phyloP scores from a whole-genome alignment of 2,888 invertebrate species.

The Acronicta aceris region DNA sequence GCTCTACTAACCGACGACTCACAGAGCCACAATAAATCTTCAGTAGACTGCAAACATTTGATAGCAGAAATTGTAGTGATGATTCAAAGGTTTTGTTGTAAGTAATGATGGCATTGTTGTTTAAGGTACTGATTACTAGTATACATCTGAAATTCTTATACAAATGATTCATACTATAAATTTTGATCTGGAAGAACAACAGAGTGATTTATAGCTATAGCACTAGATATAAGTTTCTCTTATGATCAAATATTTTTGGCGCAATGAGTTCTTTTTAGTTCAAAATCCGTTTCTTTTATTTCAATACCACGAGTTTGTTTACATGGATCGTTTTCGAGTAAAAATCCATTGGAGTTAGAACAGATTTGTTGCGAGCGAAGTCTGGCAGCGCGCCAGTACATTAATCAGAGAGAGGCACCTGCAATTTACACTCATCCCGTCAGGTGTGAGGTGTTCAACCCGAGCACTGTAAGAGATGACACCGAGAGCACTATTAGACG shows the following conservation, averaged over 20 bases:
- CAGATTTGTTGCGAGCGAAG: constrained; percentile 65
- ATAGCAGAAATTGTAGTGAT: constrained; percentile 6
- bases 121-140: constrained; percentile 8
- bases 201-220: no score
- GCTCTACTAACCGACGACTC: constrained; percentile 13
- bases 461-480: constrained; percentile 50
- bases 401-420: constrained; percentile 71
- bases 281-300: constrained; percentile 25
- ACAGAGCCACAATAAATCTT: constrained; percentile 3
- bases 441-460: constrained; percentile 48
- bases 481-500: constrained; percentile 32
- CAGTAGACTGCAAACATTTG: constrained; percentile 2
- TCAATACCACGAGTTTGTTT: constrained; percentile 43
- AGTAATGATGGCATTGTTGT: constrained; percentile 3
- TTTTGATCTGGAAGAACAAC: not conserved
- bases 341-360: constrained; percentile 44
- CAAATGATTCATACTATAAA: constrained; percentile 16
- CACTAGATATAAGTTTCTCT: not conserved
- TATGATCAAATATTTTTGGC: not conserved
- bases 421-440: constrained; percentile 64
- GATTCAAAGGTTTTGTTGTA: constrained; percentile 19
- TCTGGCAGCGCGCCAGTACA: constrained; percentile 69
- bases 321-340: constrained; percentile 45
- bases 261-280: constrained; percentile 5
- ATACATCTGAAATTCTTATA: constrained; percentile 4